These are phyloP conservation scores for Apodemus agrarius DNA, from an alignment of 2,797 vertebrate genomes.

Conservation along the genomic window DNA sequence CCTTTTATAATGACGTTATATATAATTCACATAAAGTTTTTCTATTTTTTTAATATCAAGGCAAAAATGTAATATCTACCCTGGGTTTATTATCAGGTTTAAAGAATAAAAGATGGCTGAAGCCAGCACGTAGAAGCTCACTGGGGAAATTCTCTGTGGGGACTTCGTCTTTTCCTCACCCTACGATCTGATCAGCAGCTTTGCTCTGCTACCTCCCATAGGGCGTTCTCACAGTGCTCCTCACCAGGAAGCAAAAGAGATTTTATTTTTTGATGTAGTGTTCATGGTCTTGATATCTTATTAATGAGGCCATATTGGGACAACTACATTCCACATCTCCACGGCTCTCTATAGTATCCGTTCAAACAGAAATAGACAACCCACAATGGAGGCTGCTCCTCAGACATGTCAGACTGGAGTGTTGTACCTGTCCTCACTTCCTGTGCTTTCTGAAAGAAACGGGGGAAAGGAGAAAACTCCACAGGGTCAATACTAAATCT, in stretches of 20 bases:
- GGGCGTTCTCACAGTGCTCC: background rate
- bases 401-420: background rate
- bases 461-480: background rate
- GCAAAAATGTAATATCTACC: slow-evolving; percentile 39
- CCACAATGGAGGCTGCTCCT: background rate
- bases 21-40: slow-evolving; percentile 44
- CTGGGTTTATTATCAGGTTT: background rate
- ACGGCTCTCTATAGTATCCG: background rate
- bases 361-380: background rate
- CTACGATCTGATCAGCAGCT: background rate
- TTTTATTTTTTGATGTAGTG: background rate
- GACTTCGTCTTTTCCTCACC: background rate
- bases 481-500: background rate
- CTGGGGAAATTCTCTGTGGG: background rate
- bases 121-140: background rate
- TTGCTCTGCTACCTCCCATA: background rate
- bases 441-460: background rate
- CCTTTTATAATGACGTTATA: slow-evolving; percentile 50
- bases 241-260: slow-evolving; percentile 3
- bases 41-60: slow-evolving; percentile 47
- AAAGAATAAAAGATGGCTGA: slow-evolving; percentile 40
- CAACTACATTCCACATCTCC: background rate
- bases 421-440: background rate
- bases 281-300: background rate
- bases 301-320: background rate